Conservation (phyloP, 2,113 vertebrate genomes). For the Speoplatyrhinus poulsoni region DNA sequence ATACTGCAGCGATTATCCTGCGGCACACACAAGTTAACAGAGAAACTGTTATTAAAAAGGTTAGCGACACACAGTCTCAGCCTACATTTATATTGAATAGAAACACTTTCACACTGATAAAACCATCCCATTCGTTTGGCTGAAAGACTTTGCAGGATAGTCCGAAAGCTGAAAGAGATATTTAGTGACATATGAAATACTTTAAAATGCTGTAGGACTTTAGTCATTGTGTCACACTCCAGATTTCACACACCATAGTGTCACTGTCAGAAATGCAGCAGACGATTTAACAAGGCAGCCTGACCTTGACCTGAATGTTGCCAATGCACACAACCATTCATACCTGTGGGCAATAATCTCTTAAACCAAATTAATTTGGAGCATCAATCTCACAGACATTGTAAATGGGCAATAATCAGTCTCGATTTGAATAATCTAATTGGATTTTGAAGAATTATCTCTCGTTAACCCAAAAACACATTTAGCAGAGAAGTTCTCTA, state of each 20-base stretch:
- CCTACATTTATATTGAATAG: neutral
- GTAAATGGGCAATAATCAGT: conserved; percentile 65
- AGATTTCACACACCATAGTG: too few relatives aligned
- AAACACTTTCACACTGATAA: neutral
- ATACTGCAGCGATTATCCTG: conserved; percentile 98
- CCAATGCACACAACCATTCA: conserved; percentile 58
- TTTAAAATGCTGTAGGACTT: neutral
- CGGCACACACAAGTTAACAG: conserved; percentile 18
- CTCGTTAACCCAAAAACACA: conserved; percentile 73
- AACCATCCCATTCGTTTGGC: neutral
- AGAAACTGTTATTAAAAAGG: conserved; percentile 4
- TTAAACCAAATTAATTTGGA: conserved; percentile 73
- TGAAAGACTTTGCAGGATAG: too few relatives aligned
- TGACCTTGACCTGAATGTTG: conserved; percentile 77
- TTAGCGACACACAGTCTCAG: neutral
- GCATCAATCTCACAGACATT: conserved; percentile 62
- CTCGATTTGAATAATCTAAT: conserved; percentile 66
- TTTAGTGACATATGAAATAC: too few relatives aligned
- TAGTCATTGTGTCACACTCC: conserved; percentile 7
- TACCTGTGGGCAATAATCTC: conserved; percentile 72
- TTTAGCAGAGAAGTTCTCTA: conserved; percentile 52
- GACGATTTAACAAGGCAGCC: conserved; percentile 40
- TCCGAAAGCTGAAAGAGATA: too few relatives aligned
- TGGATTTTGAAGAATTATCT: conserved; percentile 56
- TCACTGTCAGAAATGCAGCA: conserved; percentile 7